phyloP scores from a whole-genome alignment of 1,140 invertebrate species.

The Homalodisca vitripennis region DNA sequence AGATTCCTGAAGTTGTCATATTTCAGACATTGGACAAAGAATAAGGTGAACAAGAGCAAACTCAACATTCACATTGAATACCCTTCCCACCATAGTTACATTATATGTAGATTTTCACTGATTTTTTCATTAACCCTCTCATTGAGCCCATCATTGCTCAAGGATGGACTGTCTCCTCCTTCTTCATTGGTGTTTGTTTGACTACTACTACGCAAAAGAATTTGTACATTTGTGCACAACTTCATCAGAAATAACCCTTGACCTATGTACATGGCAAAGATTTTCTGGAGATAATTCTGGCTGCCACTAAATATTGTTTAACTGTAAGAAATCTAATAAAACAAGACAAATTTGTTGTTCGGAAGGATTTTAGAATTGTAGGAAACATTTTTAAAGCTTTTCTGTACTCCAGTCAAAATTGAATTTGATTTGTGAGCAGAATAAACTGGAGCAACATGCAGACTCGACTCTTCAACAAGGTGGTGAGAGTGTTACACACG shows the following conservation, averaged over 20 bases:
- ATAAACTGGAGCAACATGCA: slow-evolving; percentile 66
- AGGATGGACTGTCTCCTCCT: no score
- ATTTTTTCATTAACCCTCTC: no score
- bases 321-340: slow-evolving; percentile 18
- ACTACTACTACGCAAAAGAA: no score
- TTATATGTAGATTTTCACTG: no score
- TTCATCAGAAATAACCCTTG: background rate
- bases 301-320: slow-evolving; percentile 2
- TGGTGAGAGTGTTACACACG: slow-evolving; percentile 65
- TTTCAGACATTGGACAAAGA: no score
- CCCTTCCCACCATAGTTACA: no score
- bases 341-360: background rate
- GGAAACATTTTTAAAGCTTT: background rate
- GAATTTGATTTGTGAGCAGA: slow-evolving; percentile 45
- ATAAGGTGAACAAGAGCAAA: no score
- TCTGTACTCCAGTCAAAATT: background rate
- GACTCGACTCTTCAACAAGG: slow-evolving; percentile 63
- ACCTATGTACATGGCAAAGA: background rate
- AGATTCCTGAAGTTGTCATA: no score
- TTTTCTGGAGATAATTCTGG: background rate
- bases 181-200: no score
- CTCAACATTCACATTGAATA: no score
- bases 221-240: no score
- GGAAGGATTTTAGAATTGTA: background rate
- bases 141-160: no score